Conservation (phyloP, 1,140 invertebrate species). For the Neodiprion fabricii region DNA sequence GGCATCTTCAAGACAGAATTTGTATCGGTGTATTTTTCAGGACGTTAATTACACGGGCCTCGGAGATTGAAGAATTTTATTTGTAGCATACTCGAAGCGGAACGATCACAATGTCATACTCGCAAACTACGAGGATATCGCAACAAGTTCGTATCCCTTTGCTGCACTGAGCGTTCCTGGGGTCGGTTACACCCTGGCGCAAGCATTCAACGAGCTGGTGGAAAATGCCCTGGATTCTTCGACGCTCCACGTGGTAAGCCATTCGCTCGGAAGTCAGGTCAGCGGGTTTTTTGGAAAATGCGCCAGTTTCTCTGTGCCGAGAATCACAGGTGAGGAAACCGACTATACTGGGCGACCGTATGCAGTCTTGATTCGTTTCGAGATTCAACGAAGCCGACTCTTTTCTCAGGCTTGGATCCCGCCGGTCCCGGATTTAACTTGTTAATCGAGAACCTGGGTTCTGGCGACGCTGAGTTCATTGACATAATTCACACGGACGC, state of each 20-base stretch:
- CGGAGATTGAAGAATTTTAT: neutral
- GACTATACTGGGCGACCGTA: neutral
- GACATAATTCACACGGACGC: constrained; percentile 71
- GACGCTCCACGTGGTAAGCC: constrained; percentile 74
- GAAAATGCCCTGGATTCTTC: constrained; percentile 34
- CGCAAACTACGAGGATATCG: constrained; percentile 69
- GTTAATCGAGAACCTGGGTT: constrained; percentile 26
- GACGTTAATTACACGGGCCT: neutral
- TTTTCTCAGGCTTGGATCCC: constrained; percentile 44
- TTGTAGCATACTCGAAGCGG: constrained; percentile 48
- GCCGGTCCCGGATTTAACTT: constrained; percentile 43
- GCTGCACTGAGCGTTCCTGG: constrained; percentile 62
- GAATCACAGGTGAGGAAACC: constrained; percentile 50
- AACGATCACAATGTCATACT: constrained; percentile 54
- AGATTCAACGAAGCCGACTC: neutral
- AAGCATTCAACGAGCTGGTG: constrained; percentile 31
- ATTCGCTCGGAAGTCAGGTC: constrained; percentile 79
- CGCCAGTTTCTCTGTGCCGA: constrained; percentile 38
- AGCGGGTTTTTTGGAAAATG: constrained; percentile 69
- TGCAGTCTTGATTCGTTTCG: constrained; percentile 8
- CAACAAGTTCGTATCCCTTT: constrained; percentile 64
- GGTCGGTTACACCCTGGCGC: constrained; percentile 42
- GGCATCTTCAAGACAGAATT: neutral
- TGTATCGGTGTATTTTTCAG: too few species aligned
- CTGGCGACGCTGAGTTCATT: constrained; percentile 64